phyloP scores from a whole-genome alignment of 2,797 vertebrate species.

The Limosa lapponica region DNA sequence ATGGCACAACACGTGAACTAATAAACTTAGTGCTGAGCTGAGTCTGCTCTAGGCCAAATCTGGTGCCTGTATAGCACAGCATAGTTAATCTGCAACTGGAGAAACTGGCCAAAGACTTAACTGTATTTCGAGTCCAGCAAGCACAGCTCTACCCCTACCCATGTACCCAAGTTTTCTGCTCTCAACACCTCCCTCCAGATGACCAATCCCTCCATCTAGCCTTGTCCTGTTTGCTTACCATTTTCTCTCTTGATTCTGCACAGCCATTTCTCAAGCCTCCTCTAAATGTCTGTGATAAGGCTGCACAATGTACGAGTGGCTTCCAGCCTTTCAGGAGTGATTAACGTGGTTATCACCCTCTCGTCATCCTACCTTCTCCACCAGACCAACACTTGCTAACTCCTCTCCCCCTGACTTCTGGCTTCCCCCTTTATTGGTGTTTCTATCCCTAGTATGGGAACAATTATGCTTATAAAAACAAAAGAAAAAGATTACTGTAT shows the following conservation, averaged over 20 bases:
- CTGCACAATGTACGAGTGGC: accelerated
- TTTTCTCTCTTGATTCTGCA: neutral
- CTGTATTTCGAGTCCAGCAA: neutral
- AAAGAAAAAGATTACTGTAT: neutral
- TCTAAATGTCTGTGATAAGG: neutral
- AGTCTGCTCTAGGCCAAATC: constrained; percentile 37
- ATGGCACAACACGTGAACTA: constrained; percentile 53
- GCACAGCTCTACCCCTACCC: neutral
- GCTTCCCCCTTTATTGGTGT: neutral
- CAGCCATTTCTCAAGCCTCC: neutral
- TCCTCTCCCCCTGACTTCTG: neutral
- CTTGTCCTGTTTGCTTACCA: neutral
- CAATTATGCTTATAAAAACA: neutral
- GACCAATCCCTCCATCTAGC: neutral
- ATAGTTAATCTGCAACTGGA: constrained; percentile 19
- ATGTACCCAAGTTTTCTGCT: neutral
- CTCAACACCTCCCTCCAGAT: neutral
- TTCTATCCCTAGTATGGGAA: neutral
- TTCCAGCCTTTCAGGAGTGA: neutral
- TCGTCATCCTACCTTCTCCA: neutral
- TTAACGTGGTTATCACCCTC: neutral
- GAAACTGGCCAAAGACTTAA: neutral
- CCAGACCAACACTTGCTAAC: neutral
- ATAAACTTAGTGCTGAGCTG: constrained; percentile 41
- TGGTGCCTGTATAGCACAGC: neutral